Evolutionary conservation across 2,888 invertebrate species (phyloP).

Genomic region (Neuroscelio doddi): DNA sequence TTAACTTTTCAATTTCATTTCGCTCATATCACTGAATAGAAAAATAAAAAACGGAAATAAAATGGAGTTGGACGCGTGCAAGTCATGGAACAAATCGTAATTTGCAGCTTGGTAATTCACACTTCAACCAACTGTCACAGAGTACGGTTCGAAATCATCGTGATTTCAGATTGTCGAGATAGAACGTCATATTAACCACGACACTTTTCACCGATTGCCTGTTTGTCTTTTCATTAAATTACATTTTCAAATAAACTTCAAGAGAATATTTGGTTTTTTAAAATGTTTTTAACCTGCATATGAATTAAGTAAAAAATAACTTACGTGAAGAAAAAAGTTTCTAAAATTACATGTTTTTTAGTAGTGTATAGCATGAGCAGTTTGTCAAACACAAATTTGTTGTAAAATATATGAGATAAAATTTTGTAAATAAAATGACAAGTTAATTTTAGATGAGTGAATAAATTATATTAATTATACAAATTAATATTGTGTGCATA

Average conservation of each 20-base stretch:
- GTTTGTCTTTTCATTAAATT: constrained; percentile 11
- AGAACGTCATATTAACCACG: constrained; percentile 4
- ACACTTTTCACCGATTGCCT: constrained; percentile 8
- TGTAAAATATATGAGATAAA: too few relatives aligned
- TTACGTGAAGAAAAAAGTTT: too few relatives aligned
- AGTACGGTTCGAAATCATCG: constrained; percentile 2
- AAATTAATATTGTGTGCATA: too few relatives aligned
- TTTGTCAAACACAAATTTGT: too few relatives aligned
- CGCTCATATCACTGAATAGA: background rate
- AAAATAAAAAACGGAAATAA: background rate
- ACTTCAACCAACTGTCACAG: background rate
- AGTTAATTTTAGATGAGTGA: too few relatives aligned
- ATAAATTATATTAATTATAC: too few relatives aligned
- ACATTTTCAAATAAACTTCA: background rate
- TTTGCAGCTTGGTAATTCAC: constrained; percentile 6
- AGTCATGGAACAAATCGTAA: constrained; percentile 8
- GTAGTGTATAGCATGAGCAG: too few relatives aligned
- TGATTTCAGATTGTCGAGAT: constrained; percentile 7
- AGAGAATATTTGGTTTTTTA: too few relatives aligned
- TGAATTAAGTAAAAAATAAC: too few relatives aligned
- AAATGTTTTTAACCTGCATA: too few relatives aligned
- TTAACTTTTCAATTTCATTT: background rate
- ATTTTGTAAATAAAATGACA: too few relatives aligned
- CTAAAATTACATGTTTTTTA: too few relatives aligned
- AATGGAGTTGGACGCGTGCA: background rate